Evolutionary conservation across 2,113 vertebrate species (phyloP).

Genomic region (Anser brachyrhynchus): DNA sequence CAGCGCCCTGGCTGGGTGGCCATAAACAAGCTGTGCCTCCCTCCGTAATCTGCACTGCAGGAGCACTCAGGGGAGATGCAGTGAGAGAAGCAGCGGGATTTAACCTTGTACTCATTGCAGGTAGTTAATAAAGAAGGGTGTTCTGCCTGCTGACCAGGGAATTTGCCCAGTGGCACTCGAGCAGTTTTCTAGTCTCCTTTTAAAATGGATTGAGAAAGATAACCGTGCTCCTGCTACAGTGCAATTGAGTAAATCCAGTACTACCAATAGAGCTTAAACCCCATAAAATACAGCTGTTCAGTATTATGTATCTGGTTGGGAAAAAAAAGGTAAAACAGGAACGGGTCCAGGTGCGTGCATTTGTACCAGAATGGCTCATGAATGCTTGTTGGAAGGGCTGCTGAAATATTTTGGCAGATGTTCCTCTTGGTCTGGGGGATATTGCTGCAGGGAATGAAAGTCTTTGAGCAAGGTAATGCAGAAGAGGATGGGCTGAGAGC

Average conservation of each 20-base stretch:
- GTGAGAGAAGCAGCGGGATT: background rate
- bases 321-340: background rate
- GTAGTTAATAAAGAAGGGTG: background rate
- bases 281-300: constrained; percentile 34
- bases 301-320: background rate
- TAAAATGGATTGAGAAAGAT: background rate
- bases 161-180: background rate
- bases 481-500: background rate
- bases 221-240: background rate
- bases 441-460: background rate
- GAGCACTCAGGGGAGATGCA: background rate
- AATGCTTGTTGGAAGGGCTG: background rate
- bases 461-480: background rate
- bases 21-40: background rate
- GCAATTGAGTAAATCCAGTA: constrained; percentile 1
- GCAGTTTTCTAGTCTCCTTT: background rate
- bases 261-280: background rate
- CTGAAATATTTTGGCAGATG: constrained; percentile 13
- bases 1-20: background rate
- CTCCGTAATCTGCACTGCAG: background rate
- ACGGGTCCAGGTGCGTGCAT: background rate
- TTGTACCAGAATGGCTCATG: background rate
- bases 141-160: background rate
- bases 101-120: background rate
- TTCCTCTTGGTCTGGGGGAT: background rate